Conservation (phyloP, 2,888 invertebrate genomes). For the Mythimna vitellina region DNA sequence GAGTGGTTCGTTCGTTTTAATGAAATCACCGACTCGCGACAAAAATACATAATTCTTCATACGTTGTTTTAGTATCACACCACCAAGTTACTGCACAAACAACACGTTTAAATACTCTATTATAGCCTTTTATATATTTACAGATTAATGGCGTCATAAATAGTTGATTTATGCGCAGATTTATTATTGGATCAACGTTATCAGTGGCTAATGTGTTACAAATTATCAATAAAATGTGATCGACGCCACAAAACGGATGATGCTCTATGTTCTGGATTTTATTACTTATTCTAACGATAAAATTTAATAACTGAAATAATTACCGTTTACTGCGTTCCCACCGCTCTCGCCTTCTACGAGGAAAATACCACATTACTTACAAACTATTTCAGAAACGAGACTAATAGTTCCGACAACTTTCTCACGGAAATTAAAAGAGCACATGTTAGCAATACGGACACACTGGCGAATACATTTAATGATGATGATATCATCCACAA, state of each 20-base stretch:
- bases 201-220: conserved; percentile 44
- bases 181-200: conserved; percentile 63
- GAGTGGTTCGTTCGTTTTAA: conserved; percentile 41
- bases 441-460: conserved; percentile 55
- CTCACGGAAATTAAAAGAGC: conserved; percentile 50
- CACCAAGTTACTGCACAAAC: conserved; percentile 51
- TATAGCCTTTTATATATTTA: conserved; percentile 52
- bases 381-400: conserved; percentile 23
- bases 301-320: conserved; percentile 34
- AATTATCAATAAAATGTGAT: conserved; percentile 37
- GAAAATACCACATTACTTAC: conserved; percentile 18
- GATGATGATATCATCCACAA: conserved; percentile 75
- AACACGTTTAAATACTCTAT: conserved; percentile 51
- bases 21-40: conserved; percentile 49
- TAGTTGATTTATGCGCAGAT: conserved; percentile 64
- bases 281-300: conserved; percentile 22
- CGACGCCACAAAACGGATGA: conserved; percentile 25
- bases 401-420: conserved; percentile 48
- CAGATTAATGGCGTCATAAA: conserved; percentile 60
- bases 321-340: conserved; percentile 2
- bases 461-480: conserved; percentile 62
- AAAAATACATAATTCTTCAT: conserved; percentile 43
- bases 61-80: conserved; percentile 46
- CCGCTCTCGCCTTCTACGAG: conserved; percentile 8
- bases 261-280: conserved; percentile 9